Evolutionary conservation across 2,888 invertebrate genomes (phyloP).

Genomic region (Hypomecis punctinalis): DNA sequence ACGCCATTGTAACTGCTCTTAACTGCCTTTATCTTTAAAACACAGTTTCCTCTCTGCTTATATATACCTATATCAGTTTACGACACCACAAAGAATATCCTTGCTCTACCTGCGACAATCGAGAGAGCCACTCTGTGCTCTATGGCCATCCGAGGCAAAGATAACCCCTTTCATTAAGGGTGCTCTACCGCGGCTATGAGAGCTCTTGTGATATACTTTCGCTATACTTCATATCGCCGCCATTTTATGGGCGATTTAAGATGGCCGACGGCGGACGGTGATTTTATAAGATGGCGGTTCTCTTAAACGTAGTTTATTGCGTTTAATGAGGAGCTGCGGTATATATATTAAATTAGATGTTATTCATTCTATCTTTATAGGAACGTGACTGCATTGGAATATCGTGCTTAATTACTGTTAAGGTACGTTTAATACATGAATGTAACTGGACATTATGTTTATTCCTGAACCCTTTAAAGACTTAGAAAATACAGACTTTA

Average conservation of each 20-base stretch:
- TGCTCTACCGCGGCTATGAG: constrained; percentile 49
- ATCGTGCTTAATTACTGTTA: too few relatives aligned
- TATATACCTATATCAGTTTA: constrained; percentile 29
- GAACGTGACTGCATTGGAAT: too few relatives aligned
- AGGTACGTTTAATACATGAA: too few relatives aligned
- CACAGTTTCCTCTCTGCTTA: constrained; percentile 23
- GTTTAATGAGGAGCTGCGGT: constrained; percentile 1
- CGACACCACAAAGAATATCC: constrained; percentile 39
- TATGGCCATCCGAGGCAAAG: constrained; percentile 46
- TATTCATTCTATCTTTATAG: too few relatives aligned
- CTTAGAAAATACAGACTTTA: too few relatives aligned
- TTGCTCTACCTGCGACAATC: constrained; percentile 50
- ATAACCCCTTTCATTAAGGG: constrained; percentile 66
- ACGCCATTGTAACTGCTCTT: constrained; percentile 14
- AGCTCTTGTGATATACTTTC: constrained; percentile 48
- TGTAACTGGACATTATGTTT: too few relatives aligned
- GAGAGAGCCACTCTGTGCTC: constrained; percentile 43
- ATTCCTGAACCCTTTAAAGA: too few relatives aligned
- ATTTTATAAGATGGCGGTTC: constrained; percentile 13
- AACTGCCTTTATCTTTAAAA: constrained; percentile 31
- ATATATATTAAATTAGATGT: too few relatives aligned
- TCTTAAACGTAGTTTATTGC: constrained; percentile 3
- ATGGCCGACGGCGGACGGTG: constrained; percentile 24
- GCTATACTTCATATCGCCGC: constrained; percentile 44
- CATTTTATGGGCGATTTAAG: constrained; percentile 45